Evolutionary conservation across 2,888 invertebrate species (phyloP).

Genomic region (Epistrophella euchroma): DNA sequence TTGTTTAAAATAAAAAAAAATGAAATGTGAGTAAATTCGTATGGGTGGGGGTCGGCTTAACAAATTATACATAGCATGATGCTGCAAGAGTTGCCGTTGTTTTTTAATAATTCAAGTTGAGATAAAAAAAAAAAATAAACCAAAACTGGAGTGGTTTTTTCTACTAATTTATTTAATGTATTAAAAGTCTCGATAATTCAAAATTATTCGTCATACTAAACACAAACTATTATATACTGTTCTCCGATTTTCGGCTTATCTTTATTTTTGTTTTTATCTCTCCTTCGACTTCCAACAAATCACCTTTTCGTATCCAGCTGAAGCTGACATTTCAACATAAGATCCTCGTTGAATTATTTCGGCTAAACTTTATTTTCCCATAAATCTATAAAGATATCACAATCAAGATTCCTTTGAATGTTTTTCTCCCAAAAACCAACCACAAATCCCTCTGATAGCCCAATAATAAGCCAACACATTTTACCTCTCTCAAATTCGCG

Average conservation of each 20-base stretch:
- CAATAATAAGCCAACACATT: conserved; percentile 21
- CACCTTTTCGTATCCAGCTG: neutral
- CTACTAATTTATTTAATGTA: too few species aligned
- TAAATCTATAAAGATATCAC: neutral
- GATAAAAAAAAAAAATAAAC: too few species aligned
- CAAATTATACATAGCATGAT: too few species aligned
- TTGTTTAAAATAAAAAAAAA: too few species aligned
- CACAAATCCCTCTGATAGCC: conserved; percentile 27
- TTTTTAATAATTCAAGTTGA: too few species aligned
- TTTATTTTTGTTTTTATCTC: neutral
- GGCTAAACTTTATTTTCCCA: neutral
- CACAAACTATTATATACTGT: neutral
- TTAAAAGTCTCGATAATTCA: too few species aligned
- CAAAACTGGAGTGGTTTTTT: too few species aligned
- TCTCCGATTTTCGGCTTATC: neutral
- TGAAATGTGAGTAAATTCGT: too few species aligned
- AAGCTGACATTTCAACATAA: neutral
- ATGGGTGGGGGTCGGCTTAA: too few species aligned
- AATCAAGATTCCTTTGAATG: neutral
- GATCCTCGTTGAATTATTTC: neutral
- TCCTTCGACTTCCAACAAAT: neutral
- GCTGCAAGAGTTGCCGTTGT: too few species aligned
- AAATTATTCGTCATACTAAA: neutral
- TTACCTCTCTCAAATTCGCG: conserved; percentile 4
- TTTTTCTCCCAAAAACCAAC: neutral